Conservation (phyloP, 2,797 vertebrate species). For the Macrochelys suwanniensis region DNA sequence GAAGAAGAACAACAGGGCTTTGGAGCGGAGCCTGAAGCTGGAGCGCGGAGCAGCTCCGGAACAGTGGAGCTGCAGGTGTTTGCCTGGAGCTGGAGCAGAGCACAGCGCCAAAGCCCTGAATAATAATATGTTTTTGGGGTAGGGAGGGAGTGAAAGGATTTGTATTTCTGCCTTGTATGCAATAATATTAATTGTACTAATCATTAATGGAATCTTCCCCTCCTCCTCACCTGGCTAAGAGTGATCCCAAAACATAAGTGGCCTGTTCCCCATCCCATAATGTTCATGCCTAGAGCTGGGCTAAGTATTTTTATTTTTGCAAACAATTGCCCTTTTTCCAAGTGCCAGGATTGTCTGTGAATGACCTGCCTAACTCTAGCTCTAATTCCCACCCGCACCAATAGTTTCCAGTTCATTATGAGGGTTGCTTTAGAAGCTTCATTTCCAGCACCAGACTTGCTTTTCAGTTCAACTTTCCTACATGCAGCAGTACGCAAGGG, state of each 20-base stretch:
- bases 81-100: no score
- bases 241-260: background rate
- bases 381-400: background rate
- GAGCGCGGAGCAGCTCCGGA: no score
- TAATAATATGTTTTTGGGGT: background rate
- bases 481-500: slow-evolving; percentile 8
- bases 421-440: slow-evolving; percentile 46
- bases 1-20: no score
- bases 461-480: slow-evolving; percentile 23
- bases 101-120: no score
- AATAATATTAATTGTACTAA: background rate
- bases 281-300: background rate
- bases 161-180: background rate
- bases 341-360: fast-evolving
- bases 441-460: slow-evolving; percentile 21
- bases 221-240: background rate
- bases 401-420: slow-evolving; percentile 41
- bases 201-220: background rate
- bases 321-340: background rate
- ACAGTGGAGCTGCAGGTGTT: no score
- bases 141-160: background rate
- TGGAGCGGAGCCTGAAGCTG: no score
- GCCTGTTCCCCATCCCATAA: background rate
- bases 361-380: fast-evolving
- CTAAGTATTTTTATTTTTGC: background rate